Conservation (phyloP, 1,140 invertebrate species). For the Drosophila pallidifrons region DNA sequence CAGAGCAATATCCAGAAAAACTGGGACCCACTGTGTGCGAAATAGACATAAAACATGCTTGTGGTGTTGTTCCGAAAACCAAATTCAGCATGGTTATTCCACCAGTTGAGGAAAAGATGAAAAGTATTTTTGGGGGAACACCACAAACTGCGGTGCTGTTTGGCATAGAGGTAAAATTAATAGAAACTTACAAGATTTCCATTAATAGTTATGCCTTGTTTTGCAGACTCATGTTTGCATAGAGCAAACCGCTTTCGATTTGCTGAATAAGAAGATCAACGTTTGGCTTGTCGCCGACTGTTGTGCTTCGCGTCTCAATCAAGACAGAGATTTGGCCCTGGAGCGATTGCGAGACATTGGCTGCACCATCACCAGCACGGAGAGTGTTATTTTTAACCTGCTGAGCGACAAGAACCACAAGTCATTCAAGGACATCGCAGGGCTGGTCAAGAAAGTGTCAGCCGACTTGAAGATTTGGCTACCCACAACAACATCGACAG, state of each 20-base stretch:
- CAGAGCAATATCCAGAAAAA: conserved; percentile 92
- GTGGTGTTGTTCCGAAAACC: conserved; percentile 90
- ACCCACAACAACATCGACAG: conserved; percentile 86
- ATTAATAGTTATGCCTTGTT: not conserved
- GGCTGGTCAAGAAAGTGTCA: conserved; percentile 88
- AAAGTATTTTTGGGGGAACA: conserved; percentile 85
- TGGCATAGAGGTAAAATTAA: conserved; percentile 90
- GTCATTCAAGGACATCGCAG: conserved; percentile 90
- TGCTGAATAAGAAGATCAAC: conserved; percentile 88
- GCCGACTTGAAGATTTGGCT: conserved; percentile 84
- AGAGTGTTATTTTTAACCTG: conserved; percentile 92
- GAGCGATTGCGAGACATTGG: conserved; percentile 92
- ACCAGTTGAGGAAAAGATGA: conserved; percentile 87
- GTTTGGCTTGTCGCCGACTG: conserved; percentile 96
- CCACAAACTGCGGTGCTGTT: conserved; percentile 90
- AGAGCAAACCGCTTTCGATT: conserved; percentile 94
- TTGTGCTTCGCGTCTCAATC: conserved; percentile 90
- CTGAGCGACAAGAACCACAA: conserved; percentile 90
- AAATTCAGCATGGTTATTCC: conserved; percentile 94
- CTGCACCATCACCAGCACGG: conserved; percentile 91
- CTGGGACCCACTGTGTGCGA: conserved; percentile 92
- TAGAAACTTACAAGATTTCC: too few relatives aligned
- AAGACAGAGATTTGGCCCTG: conserved; percentile 89
- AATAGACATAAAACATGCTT: conserved; percentile 89
- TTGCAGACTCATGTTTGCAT: conserved; percentile 93